Base-by-base conservation (phyloP, 2,113 vertebrate genomes). In the Furnarius figulus region DNA sequence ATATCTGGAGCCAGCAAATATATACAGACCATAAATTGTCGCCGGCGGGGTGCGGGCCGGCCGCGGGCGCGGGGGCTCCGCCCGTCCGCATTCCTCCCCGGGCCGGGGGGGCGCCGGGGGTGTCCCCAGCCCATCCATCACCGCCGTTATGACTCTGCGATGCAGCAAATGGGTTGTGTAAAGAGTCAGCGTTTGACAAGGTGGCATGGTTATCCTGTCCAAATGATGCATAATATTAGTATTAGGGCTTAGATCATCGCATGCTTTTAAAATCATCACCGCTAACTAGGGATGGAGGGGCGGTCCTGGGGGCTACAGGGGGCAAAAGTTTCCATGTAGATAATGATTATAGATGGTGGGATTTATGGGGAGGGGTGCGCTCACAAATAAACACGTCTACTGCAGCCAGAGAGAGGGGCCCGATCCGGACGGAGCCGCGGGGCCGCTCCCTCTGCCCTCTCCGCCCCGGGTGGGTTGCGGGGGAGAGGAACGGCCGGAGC, bases 11-110 rank as follows among this genome's bases (percentile, higher is more conserved):
- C 99, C 98, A 98, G 98, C 87, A 92, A 98, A 98, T 97, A 97
- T 99, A 99, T 83, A 99, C 99, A 99, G 98, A 98, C 98, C 96
- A 98, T 99, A 99, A 99, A 99, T 99, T 96, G 97, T 50, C 61
- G 91, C 92, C 89, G 87, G 96, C 92, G 96, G 89, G 93, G 97
- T 97, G 96, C 98, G 97, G 94, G 92, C 87, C 42, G 77, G 84
- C 49, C 39, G 62, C 47, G 66, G 95, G 72, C 27, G 68, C 72
- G 90, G 91, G 80, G 95, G 92, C 97, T 94, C 86, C 80, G 75
- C 96, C 97, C 75, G 84, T 97, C 95, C 75, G 93, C 97, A 96
- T 97, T 97, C 97, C 97, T 96, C 84, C 68, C 92, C 65, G 53
- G 53, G 78, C 77, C 86, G 97, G 96, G 93, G 95, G 95, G 90